Evolutionary conservation across 2,888 invertebrate species (phyloP).

Genomic region (Napeogenes inachia): DNA sequence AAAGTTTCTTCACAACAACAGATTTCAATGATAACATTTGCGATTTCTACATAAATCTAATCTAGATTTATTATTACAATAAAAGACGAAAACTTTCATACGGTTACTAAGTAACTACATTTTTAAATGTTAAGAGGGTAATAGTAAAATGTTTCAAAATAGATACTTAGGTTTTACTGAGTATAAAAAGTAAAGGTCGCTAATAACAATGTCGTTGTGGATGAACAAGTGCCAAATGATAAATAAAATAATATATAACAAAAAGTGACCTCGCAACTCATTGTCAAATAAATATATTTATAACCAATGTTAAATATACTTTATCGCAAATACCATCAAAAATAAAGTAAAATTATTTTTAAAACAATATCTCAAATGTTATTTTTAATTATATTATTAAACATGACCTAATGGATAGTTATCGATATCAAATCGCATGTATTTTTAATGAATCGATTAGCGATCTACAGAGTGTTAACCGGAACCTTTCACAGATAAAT

Average conservation of each 20-base stretch:
- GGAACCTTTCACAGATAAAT: slow-evolving; percentile 69
- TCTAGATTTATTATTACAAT: no score
- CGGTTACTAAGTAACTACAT: background rate
- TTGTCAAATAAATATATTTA: slow-evolving; percentile 43
- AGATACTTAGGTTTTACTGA: slow-evolving; percentile 9
- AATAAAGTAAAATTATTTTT: no score
- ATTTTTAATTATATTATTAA: slow-evolving; percentile 37
- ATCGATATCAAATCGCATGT: slow-evolving; percentile 54
- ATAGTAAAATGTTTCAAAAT: slow-evolving; percentile 5
- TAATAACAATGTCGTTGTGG: slow-evolving; percentile 65
- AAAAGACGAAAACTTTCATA: no score
- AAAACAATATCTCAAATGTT: background rate
- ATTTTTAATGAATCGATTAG: slow-evolving; percentile 64
- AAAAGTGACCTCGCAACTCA: slow-evolving; percentile 64
- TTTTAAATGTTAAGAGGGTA: slow-evolving; percentile 2
- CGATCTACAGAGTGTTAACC: slow-evolving; percentile 60
- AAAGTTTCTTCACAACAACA: no score
- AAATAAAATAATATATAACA: slow-evolving; percentile 50
- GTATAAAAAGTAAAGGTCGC: slow-evolving; percentile 57
- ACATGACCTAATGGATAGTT: no score
- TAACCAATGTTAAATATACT: slow-evolving; percentile 25
- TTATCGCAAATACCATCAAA: no score
- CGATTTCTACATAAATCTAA: no score
- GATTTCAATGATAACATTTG: no score
- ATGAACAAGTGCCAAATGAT: slow-evolving; percentile 56